Evolutionary conservation across 1,140 invertebrate species (phyloP), one percentile per base, ranked within the genome.

Genomic region (Mesaphorura yosii): DNA sequence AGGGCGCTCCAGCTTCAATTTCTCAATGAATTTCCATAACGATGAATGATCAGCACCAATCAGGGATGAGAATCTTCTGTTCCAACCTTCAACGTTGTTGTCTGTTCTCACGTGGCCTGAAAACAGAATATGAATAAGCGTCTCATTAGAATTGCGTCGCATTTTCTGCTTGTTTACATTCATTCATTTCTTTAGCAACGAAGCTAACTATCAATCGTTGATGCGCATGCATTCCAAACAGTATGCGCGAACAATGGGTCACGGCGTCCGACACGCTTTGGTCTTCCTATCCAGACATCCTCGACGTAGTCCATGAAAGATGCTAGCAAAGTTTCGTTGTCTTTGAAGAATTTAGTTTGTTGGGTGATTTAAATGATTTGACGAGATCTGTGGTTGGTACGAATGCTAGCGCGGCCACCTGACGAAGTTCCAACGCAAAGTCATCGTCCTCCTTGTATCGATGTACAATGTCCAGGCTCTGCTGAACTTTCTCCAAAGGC

Each of bases 11-110:
- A 51, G 39, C 37, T 51, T 48, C 14, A 54, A 22, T 12, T 29
- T 27, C 17, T 52, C 17, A 15, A 54, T 54, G 15, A 54, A 38
- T 23, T 51, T 54, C 46, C 45, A 54, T 22, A 54, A 51, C 14
- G 52, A 20, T 20, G 52, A 38, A 39, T 54, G 52, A 20, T 20
- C 4, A 23, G 29, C 17, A 4, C 3, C 5, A 14, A 54, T 7
- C 5, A 52, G 25, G 15, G 3, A 27, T 17, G 4, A 14, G 34
- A 54, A 54, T n/a, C 45, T 12, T 7, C 22, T 15, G 38, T 54
- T 45, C 10, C 10, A 54, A 5, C 47, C 52, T 51, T 54, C 52
- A 25, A 34, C 10, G 6, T 6, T 4, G 51, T 50, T 54, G 22
- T 50, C 51, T 10, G 47, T 54, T 28, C 28, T 50, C 3, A n/a